A percentile compares a stretch with the other conserved stretches of the same genome.
Evolutionary conservation across 2,113 vertebrate species (phyloP).

Genomic region (Barbus barbus): DNA sequence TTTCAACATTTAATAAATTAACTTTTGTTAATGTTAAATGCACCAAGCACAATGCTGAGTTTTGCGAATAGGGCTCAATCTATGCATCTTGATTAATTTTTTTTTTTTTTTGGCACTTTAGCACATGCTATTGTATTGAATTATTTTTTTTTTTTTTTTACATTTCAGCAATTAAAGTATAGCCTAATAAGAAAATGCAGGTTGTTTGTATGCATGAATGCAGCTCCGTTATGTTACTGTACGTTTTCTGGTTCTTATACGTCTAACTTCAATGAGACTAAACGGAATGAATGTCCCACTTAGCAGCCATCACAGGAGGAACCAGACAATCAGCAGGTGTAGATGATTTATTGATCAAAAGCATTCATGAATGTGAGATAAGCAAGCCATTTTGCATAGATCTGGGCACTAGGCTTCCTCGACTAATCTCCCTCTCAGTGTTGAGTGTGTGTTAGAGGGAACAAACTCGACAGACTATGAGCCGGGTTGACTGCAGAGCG

Average conservation of each 20-base stretch:
- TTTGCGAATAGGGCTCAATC: no score
- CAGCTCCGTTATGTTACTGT: no score
- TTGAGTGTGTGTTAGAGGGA: neutral
- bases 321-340: no score
- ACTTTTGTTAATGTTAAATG: no score
- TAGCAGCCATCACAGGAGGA: neutral
- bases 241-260: neutral
- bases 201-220: neutral
- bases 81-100: no score
- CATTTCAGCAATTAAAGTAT: no score
- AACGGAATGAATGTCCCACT: neutral
- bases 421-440: slow-evolving; percentile 7
- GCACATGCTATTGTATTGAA: no score
- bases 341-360: slow-evolving; percentile 75
- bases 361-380: slow-evolving; percentile 69
- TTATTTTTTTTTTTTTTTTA: no score
- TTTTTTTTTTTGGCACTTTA: no score
- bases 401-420: slow-evolving; percentile 1
- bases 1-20: no score
- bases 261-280: slow-evolving; percentile 18
- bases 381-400: slow-evolving; percentile 58
- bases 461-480: slow-evolving; percentile 6
- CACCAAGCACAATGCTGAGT: no score
- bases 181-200: no score
- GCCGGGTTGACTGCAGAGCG: neutral